Evolutionary conservation across 2,888 invertebrate genomes (phyloP), one percentile per base, ranked within the genome.

Genomic region (Eumerus sabulonum): DNA sequence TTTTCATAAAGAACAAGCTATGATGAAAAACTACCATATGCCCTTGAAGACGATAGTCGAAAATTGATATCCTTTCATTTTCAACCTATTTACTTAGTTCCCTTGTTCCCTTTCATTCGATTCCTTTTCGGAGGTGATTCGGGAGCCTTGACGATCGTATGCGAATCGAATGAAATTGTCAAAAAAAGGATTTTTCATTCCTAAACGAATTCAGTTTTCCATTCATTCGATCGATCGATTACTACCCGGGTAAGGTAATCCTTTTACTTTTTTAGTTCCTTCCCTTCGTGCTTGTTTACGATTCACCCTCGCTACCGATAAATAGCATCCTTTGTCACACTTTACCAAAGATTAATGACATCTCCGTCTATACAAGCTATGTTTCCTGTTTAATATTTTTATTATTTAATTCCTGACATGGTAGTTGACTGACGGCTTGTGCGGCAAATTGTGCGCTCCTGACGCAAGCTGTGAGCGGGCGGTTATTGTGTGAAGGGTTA

Each of bases 31-130:
- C n/a, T n/a, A n/a, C 59, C 79, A 79, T 79, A 60, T 79, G 79
- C 73, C 79, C 79, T 79, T 79, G 79, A 74, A 74, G 60, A 79
- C 56, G 54, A 14, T 18, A 60, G 70, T 45, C 51, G 63, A 79
- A 79, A 79, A 79, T 48, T 56, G 74, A 79, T 79, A 79, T 79
- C 79, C 68, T 79, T 79, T 79, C 79, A 74, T 74, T 79, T 79
- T 79, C 63, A 57, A 19, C 13, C 9, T 45, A 11, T 64, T 36
- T 42, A 14, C 14, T 48, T 50, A 1, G 18, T 36, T 14, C 47
- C 47, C 17, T 62, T 48, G 19, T 17, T 3, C 54, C 51, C 40
- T 36, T 42, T 77, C 67, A 73, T 73, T 68, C 53, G 68, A 74
- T 79, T 68, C 38, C 70, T 51, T 60, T 64, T 79, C 12, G 16